phyloP scores from a whole-genome alignment of 2,113 vertebrate species.

The Galbula dea region DNA sequence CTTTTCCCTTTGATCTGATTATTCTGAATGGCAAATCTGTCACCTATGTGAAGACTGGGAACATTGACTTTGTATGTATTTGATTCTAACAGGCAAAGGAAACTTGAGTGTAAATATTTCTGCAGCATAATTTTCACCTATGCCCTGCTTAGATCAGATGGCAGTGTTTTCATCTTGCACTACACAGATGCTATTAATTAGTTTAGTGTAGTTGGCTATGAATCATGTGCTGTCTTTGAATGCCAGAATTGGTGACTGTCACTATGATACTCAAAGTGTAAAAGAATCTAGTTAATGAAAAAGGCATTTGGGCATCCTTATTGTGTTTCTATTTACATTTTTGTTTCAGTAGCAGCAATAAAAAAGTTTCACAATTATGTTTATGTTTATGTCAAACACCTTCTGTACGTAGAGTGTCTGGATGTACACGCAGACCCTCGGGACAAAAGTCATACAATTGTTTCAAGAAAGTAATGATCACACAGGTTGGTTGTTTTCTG shows the following conservation, averaged over 20 bases:
- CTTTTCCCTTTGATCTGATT: conserved; percentile 25
- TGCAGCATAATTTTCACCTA: conserved; percentile 2
- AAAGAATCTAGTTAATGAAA: background rate
- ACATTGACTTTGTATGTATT: background rate
- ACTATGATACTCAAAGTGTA: background rate
- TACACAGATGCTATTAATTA: conserved; percentile 34
- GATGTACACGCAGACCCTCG: background rate
- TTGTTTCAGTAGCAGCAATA: background rate
- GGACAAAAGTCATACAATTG: background rate
- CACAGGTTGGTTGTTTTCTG: background rate
- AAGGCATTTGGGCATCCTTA: background rate
- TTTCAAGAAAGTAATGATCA: background rate
- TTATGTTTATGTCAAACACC: background rate
- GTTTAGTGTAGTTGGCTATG: background rate
- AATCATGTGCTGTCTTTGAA: conserved; percentile 22
- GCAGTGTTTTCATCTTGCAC: conserved; percentile 8
- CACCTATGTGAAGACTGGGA: background rate
- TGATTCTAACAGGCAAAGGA: conserved; percentile 34
- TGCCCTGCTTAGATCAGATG: background rate
- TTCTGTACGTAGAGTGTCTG: background rate
- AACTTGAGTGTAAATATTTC: background rate
- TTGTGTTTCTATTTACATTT: background rate
- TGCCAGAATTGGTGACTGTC: conserved; percentile 35
- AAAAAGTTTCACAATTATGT: background rate
- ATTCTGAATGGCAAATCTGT: conserved; percentile 13